These are phyloP conservation scores for Drosophila formosana DNA, from an alignment of 2,888 invertebrate species.

Conservation along the genomic window DNA sequence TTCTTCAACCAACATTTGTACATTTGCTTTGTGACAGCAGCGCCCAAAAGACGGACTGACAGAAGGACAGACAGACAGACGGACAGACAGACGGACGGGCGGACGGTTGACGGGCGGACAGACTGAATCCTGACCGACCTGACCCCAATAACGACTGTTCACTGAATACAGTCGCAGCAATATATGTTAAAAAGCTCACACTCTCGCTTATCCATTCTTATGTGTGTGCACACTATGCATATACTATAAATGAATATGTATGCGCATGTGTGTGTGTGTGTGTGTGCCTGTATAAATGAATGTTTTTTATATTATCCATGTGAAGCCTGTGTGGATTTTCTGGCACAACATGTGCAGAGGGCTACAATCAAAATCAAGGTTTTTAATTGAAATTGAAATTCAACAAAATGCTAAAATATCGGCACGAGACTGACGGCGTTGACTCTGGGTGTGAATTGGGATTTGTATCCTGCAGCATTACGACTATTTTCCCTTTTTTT, in stretches of 20 bases:
- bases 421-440: constrained; percentile 25
- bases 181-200: constrained; percentile 17
- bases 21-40: constrained; percentile 57
- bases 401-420: constrained; percentile 65
- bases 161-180: constrained; percentile 23
- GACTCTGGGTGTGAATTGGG: constrained; percentile 23
- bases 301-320: constrained; percentile 6
- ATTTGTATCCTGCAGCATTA: background rate
- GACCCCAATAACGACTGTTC: constrained; percentile 55
- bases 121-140: constrained; percentile 18
- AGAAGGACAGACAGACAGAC: background rate
- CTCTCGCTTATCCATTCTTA: background rate
- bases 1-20: constrained; percentile 62
- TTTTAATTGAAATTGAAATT: constrained; percentile 80
- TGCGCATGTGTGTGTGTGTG: background rate
- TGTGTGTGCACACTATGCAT: background rate
- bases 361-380: constrained; percentile 77
- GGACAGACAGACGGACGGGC: background rate
- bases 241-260: background rate
- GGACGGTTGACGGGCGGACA: background rate
- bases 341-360: constrained; percentile 61
- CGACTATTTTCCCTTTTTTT: background rate
- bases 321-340: constrained; percentile 8
- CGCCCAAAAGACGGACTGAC: constrained; percentile 12
- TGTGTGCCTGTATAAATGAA: background rate